Evolutionary conservation across 1,140 invertebrate species (phyloP), one percentile per base, ranked within the genome.

Genomic region (Protaetia brevitarsis): DNA sequence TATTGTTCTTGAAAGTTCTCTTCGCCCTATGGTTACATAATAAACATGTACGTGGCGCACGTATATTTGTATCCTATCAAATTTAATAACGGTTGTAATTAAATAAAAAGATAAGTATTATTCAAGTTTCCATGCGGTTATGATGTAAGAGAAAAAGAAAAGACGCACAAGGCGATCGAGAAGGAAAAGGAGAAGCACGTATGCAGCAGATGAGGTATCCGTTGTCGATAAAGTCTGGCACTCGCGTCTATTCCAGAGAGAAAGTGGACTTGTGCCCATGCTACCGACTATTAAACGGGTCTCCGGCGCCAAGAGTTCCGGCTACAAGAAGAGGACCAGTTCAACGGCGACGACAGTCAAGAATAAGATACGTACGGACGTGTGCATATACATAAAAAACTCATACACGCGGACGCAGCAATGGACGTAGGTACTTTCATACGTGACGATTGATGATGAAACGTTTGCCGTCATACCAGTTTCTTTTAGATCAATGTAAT

Each of bases 301-400:
- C 41, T 51, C 41, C 41, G 41, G 41, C 41, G 41, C 41, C 41
- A 51, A 51, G 41, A 51, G 41, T 51, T 51, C 41, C 41, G 41
- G 41, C 41, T 51, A 19, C 41, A 23, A 51, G 16, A 19, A 51
- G 19, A 23, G 41, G 19, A 23, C 41, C 41, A 7, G 19, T 51
- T 51, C 41, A 7, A 21, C 6, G 13, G 26, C 41, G 41, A 51
- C 41, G 19, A 51, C 19, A 23, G 16, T 23, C 26, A 51, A 51
- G 41, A 51, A 51, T 51, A 51, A 51, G 26, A 51, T 51, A 23
- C 41, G 26, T 51, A 51, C 21, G 19, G 21, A 51, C 41, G 41
- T 51, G 41, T 19, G 16, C 41, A 19, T 51, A 23, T 51, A 51
- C 41, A 51, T 51, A 51, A 51, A 51, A 51, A 51, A 23, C 41